Evolutionary conservation across 1,140 invertebrate species (phyloP), one percentile per base, ranked within the genome.

Genomic region (Brachionus sp.): DNA sequence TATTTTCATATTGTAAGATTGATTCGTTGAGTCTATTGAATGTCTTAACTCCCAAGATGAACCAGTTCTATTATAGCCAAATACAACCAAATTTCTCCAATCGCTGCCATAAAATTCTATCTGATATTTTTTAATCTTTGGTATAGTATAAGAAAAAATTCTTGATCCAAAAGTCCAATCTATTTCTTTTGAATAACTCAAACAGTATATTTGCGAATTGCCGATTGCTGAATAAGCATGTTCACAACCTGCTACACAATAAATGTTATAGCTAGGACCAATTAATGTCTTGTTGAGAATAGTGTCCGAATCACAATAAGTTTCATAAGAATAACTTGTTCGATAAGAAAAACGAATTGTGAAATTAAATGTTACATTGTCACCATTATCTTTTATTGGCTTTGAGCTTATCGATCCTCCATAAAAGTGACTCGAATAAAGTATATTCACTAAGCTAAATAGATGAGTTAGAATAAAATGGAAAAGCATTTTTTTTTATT

Each of bases 1-100:
- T n/a, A 80, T 57, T 13, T 4, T 35, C 9, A 35, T 62, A 19
- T n/a, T 62, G 33, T 62, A 50, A 2, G 77, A 29, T 19, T 19
- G 9, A 35, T 80, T 80, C 5, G 33, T 80, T 35, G 77, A 62
- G 37, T 66, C 25, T 19, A 80, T 10, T 37, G n/a, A 12, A 35
- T 57, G 50, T 62, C 77, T 62, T 35, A 80, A 35, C 62, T 80
- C 77, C 77, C 77, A 80, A 5, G 35, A 25, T n/a, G 77, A n/a
- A 33, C 50, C 77, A 3, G 77, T 39, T 33, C 62, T 80, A 37
- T 57, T 57, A n/a, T 37, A 39, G 16, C 77, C 77, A 44, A 62
- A 80, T 23, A 62, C 77, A 25, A 62, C 50, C 25, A 80, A 35
- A 80, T 62, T 42, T 23, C 50, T 33, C 77, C 77, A 80, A 80